Base-by-base conservation (phyloP, 2,113 vertebrate species). In the Triplophysa siluroides region DNA sequence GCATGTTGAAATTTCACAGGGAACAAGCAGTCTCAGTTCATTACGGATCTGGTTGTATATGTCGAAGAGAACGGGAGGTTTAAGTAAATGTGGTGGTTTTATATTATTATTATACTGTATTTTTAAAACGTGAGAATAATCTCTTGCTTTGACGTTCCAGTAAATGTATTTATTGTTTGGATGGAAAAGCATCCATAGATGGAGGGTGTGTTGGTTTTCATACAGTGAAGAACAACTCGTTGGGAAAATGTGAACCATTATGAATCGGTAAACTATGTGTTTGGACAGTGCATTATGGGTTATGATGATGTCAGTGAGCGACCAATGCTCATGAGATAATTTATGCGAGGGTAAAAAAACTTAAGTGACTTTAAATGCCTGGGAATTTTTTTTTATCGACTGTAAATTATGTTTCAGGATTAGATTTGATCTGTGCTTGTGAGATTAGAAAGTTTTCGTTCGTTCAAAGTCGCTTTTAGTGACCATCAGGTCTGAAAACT, bases 71-170 rank as follows among this genome's bases (percentile, higher is more conserved):
- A 47, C 8, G 45, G 14, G 18, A 69, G 54, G 16, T 14, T 10
- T 41, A n/a, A 64, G 29, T 60, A 29, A 21, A 26, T 68, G 63
- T 67, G 21, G 29, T 58, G 68, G 43, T 78, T 73, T 78, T 79
- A 60, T 64, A 62, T 45, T 45, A 33, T 88, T 7, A 90, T 91
- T 92, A 89, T 88, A 91, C 90, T 86, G 63, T 86, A 78, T 61
- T 74, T 79, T 50, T 73, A 83, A 60, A 58, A 74, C 64, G 81
- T 65, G 29, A 77, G 61, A 68, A 78, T 78, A 74, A 19, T 79
- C 43, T 67, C 23, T 80, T 43, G 21, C 21, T 76, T 78, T 76
- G 73, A 60, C 54, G 21, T 78, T 81, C 24, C 29, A 78, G 60
- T 81, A 76, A 80, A 83, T 83, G 11, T 83, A 84, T 88, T 84